Percentiles rank a stretch among this genome's conserved stretches.
Evolutionary conservation across 2,888 invertebrate species (phyloP).

Genomic region (Diplazon laetatorius): DNA sequence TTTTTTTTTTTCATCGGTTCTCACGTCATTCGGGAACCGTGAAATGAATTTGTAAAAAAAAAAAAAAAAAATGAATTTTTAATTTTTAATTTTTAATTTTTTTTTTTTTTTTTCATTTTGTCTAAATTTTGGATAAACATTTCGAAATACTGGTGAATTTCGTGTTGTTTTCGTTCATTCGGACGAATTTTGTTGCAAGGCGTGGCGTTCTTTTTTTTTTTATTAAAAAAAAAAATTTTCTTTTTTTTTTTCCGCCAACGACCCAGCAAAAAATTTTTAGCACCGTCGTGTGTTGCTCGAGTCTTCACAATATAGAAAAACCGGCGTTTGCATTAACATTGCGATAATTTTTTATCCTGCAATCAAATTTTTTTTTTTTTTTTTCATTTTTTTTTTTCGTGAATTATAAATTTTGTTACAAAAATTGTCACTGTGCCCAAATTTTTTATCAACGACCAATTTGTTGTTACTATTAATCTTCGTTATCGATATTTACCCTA

Average conservation of each 20-base stretch:
- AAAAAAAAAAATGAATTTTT: no score
- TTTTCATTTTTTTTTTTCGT: constrained; percentile 69
- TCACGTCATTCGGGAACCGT: constrained; percentile 19
- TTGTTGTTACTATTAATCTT: no score
- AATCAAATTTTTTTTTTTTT: constrained; percentile 81
- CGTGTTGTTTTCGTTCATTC: constrained; percentile 47
- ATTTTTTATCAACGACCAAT: constrained; percentile 76
- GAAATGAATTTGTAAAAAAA: constrained; percentile 34
- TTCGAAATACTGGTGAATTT: constrained; percentile 53
- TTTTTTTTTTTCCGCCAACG: constrained; percentile 8
- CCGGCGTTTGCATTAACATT: constrained; percentile 76
- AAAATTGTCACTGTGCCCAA: constrained; percentile 81
- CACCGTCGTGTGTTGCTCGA: constrained; percentile 81
- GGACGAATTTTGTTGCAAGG: constrained; percentile 68
- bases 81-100: no score
- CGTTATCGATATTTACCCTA: constrained; percentile 75
- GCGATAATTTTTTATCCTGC: constrained; percentile 76
- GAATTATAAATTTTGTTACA: constrained; percentile 81
- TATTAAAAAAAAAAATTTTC: no score
- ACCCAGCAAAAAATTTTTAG: neutral
- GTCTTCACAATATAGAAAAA: constrained; percentile 82
- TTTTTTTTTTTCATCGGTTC: constrained; percentile 30
- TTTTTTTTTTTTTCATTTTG: constrained; percentile 17
- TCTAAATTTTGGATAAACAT: constrained; percentile 54
- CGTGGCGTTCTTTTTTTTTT: constrained; percentile 60